These are phyloP conservation scores for Resseliella maxima DNA, from an alignment of 2,888 invertebrate genomes.

Conservation along the genomic window DNA sequence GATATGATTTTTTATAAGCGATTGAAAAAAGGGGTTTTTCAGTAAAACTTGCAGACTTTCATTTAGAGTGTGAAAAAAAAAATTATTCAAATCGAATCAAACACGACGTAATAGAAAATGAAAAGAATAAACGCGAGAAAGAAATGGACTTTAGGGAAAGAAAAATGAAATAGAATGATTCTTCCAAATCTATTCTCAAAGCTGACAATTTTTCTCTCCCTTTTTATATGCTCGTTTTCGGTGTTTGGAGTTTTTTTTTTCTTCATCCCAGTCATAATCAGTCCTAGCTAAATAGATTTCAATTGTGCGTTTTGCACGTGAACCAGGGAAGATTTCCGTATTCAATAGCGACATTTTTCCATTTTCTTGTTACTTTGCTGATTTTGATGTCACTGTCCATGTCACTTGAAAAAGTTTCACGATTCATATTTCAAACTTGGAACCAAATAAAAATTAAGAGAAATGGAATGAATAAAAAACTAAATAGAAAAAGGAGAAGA, in stretches of 20 bases:
- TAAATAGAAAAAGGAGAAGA: too few relatives aligned
- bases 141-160: background rate
- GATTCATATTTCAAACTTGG: too few relatives aligned
- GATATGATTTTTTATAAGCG: background rate
- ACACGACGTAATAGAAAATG: background rate
- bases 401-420: too few relatives aligned
- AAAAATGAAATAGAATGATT: too few relatives aligned
- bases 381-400: too few relatives aligned
- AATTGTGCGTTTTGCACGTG: background rate
- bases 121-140: background rate
- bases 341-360: background rate
- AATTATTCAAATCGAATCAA: background rate
- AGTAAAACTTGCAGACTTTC: background rate
- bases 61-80: background rate
- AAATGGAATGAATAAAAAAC: too few relatives aligned
- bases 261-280: conserved; percentile 15
- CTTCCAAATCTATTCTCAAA: too few relatives aligned
- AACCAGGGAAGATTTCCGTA: background rate
- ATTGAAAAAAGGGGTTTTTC: background rate
- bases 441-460: too few relatives aligned
- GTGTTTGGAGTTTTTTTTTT: background rate
- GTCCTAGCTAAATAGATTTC: conserved; percentile 29
- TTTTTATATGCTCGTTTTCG: too few relatives aligned
- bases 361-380: background rate
- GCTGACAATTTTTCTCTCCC: too few relatives aligned